Base-by-base conservation (phyloP, 2,888 invertebrate genomes). In the Eugnorisma glareosa region DNA sequence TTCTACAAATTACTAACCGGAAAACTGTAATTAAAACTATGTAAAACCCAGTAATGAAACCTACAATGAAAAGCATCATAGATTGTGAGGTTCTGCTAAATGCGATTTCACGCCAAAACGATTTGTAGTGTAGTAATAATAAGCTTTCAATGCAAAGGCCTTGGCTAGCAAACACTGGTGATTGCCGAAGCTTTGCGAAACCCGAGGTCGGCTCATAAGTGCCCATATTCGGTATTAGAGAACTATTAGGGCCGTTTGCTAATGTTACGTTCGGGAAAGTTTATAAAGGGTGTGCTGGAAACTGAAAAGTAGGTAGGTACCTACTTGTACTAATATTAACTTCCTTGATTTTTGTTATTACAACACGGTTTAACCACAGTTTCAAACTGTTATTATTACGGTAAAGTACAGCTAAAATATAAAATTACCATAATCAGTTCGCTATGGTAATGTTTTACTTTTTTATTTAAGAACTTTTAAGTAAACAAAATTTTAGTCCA, bases 161-260 rank as follows among this genome's bases (percentile, higher is more conserved):
- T 95, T 95, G 94, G 89, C 63, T 78, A 81, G 89, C 91, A 92
- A 94, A 92, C 92, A 90, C 86, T 85, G 88, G 86, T 86, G 91
- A 92, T 91, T 90, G 92, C 84, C 87, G 77, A 84, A 89, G 88
- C 86, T 87, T 88, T 84, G 88, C 89, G 81, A 90, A 90, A 85
- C 81, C 79, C 90, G 90, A 90, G 91, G 91, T 80, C 89, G 74
- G 61, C 7, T 75, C 67, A 73, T 79, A 79, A 84, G 73, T 81
- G 79, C 75, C 87, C 75, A 75, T 84, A 78, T 70, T 80, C 73
- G 77, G 75, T 74, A 84, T 66, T 84, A 86, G 68, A 86, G 75
- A 83, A 77, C 71, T 75, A 80, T 82, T 82, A 75, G 54, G 64
- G 64, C 37, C 31, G 35, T 72, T 45, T 61, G 43, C 21, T 82